Evolutionary conservation across 2,888 invertebrate genomes (phyloP).

Genomic region (Drosophila fulvimacula): DNA sequence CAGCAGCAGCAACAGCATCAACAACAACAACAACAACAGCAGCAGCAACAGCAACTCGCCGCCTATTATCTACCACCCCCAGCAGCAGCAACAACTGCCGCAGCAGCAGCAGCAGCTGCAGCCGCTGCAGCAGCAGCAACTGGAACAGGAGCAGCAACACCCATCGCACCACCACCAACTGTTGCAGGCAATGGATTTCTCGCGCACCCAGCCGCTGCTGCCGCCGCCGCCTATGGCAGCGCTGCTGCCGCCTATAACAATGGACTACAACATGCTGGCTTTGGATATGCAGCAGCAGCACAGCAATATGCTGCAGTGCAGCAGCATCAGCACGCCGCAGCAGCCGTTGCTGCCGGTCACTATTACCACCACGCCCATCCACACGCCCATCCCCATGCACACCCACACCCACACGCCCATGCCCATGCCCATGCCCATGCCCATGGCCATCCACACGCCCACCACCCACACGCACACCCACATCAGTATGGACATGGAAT

Average conservation of each 20-base stretch:
- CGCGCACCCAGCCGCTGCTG: constrained; percentile 79
- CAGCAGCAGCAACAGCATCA: constrained; percentile 56
- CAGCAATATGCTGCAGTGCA: constrained; percentile 76
- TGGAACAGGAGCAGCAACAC: constrained; percentile 71
- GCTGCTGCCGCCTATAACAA: constrained; percentile 80
- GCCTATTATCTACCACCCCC: constrained; percentile 58
- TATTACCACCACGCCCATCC: constrained; percentile 85
- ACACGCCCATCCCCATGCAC: constrained; percentile 55
- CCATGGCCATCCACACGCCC: constrained; percentile 53
- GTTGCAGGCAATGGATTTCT: constrained; percentile 80
- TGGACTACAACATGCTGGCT: constrained; percentile 84
- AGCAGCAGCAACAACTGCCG: constrained; percentile 50
- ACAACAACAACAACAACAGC: constrained; percentile 42
- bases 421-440: constrained; percentile 58
- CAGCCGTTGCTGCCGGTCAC: constrained; percentile 72
- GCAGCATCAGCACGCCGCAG: constrained; percentile 74
- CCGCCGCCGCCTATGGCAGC: constrained; percentile 79
- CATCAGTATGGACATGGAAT: constrained; percentile 72
- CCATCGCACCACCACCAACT: constrained; percentile 68
- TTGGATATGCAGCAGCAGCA: constrained; percentile 83
- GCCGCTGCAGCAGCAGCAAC: constrained; percentile 64
- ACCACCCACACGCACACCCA: constrained; percentile 61
- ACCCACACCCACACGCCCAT: constrained; percentile 77
- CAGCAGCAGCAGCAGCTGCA: constrained; percentile 31
- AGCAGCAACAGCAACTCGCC: constrained; percentile 61